These are phyloP conservation scores for Mionectes olivaceus DNA, from an alignment of 2,797 vertebrate genomes.

Conservation along the genomic window DNA sequence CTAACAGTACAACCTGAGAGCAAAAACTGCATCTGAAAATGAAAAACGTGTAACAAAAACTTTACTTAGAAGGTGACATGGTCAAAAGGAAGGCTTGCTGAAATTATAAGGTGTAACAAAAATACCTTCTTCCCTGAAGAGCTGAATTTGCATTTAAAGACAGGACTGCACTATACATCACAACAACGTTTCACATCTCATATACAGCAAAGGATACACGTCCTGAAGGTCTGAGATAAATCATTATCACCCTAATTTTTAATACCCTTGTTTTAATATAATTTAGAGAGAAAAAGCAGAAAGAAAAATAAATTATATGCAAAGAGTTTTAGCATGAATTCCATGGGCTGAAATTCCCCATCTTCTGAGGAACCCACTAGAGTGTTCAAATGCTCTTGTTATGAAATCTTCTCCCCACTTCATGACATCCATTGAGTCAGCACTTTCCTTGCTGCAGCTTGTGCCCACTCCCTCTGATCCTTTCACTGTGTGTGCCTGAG, in stretches of 20 bases:
- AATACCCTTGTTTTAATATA: neutral
- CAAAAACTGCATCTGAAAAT: neutral
- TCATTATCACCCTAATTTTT: neutral
- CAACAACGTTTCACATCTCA: neutral
- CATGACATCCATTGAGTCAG: neutral
- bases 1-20: neutral
- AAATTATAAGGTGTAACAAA: neutral
- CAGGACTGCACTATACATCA: neutral
- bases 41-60: neutral
- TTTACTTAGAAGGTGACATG: neutral
- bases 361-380: neutral
- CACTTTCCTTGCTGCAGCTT: neutral
- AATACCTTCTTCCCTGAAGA: neutral
- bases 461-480: neutral
- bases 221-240: neutral
- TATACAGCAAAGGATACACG: neutral
- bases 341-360: neutral
- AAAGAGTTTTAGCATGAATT: neutral
- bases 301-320: neutral
- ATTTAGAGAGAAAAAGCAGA: neutral
- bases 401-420: neutral
- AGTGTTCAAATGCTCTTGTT: neutral
- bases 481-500: fast-evolving
- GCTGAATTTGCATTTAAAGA: neutral
- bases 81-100: neutral